Percentiles rank a stretch among this genome's conserved stretches.
These are phyloP conservation scores for Parazoanthus darwini DNA, from an alignment of 92 coral and sea anemone genomes.

Conservation along the genomic window DNA sequence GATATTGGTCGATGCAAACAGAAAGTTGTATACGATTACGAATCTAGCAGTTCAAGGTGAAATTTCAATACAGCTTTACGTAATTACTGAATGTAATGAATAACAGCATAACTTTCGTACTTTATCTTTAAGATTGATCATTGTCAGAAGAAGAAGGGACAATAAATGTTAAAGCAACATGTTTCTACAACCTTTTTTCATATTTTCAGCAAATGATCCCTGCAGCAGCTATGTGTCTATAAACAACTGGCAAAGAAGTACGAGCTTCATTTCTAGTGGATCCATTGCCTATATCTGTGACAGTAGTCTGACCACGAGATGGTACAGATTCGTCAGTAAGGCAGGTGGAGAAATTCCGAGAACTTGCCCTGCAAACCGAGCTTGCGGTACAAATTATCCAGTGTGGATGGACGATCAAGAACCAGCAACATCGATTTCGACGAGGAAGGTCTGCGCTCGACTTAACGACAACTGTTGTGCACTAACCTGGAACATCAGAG, in stretches of 20 bases:
- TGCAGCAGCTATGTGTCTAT: background rate
- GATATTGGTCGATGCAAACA: no score
- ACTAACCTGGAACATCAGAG: background rate
- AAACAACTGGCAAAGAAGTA: background rate
- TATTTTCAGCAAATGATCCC: background rate
- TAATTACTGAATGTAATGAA: no score
- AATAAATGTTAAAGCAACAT: no score
- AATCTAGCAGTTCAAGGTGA: no score
- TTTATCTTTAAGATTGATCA: no score
- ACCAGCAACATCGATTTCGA: background rate
- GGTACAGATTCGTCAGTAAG: slow-evolving; percentile 30
- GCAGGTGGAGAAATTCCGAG: slow-evolving; percentile 28
- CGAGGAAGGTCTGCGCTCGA: background rate
- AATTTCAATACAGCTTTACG: no score
- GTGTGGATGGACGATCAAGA: slow-evolving; percentile 16
- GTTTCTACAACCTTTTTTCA: no score
- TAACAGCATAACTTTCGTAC: no score
- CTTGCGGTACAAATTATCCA: slow-evolving; percentile 25
- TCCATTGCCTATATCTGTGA: slow-evolving; percentile 6
- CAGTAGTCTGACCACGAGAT: background rate
- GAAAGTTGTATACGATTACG: no score
- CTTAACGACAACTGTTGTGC: background rate
- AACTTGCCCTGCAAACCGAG: no score
- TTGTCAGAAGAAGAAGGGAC: no score
- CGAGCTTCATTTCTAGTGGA: background rate